A percentile compares a stretch with the other conserved stretches of the same genome.
Evolutionary conservation across 1,140 invertebrate species (phyloP).

Genomic region (Euglossa dilemma): DNA sequence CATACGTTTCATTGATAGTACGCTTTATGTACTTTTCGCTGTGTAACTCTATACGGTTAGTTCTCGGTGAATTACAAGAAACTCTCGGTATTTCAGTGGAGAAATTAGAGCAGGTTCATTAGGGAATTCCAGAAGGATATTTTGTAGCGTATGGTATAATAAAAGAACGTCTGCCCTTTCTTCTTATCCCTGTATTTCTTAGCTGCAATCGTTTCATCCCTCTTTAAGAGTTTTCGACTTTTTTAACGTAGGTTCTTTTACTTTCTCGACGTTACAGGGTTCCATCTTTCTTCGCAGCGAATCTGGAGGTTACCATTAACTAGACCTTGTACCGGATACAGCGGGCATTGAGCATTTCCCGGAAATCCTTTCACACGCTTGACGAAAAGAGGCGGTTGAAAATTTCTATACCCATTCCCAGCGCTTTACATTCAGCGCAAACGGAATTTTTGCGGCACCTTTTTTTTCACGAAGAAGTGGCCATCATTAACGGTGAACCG

Average conservation of each 20-base stretch:
- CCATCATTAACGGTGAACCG: slow-evolving; percentile 19
- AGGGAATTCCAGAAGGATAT: too few species aligned
- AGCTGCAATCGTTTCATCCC: neutral
- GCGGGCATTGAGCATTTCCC: slow-evolving; percentile 19
- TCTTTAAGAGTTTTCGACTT: neutral
- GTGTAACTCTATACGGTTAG: too few species aligned
- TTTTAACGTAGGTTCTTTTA: neutral
- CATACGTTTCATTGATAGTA: too few species aligned
- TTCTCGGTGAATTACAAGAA: too few species aligned
- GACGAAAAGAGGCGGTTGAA: slow-evolving; percentile 21
- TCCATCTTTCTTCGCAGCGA: slow-evolving; percentile 4
- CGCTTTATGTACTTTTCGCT: too few species aligned
- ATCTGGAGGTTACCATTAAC: slow-evolving; percentile 38
- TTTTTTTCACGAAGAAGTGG: neutral
- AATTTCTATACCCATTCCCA: neutral
- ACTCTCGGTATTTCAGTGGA: too few species aligned
- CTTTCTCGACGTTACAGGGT: neutral
- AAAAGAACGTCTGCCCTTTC: too few species aligned
- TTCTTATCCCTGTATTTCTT: too few species aligned
- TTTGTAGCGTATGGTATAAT: too few species aligned
- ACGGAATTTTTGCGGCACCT: neutral
- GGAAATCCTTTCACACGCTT: slow-evolving; percentile 29
- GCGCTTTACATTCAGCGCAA: slow-evolving; percentile 1
- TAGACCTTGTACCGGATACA: slow-evolving; percentile 22
- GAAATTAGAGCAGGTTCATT: too few species aligned